These are phyloP conservation scores for Heliocidaris tuberculata DNA, from an alignment of 35 echinoderm and acorn worm genomes.

Conservation along the genomic window DNA sequence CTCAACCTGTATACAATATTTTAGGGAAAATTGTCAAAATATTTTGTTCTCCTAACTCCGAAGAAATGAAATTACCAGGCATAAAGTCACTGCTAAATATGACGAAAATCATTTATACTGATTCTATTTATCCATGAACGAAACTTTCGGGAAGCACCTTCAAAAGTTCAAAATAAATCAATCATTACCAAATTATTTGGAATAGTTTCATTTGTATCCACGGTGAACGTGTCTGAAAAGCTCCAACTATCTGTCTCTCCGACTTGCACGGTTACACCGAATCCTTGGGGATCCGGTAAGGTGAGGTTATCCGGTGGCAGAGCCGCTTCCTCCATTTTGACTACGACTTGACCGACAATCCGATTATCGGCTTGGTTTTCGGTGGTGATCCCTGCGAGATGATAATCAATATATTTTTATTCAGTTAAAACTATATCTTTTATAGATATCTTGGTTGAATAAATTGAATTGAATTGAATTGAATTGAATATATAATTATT, in stretches of 20 bases:
- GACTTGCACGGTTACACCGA: constrained; percentile 51
- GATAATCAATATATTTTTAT: neutral
- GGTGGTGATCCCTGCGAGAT: neutral
- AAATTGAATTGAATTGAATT: no score
- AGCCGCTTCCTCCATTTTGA: constrained; percentile 68
- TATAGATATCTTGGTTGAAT: no score
- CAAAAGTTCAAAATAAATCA: neutral
- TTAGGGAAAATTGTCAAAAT: no score
- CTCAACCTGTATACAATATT: neutral
- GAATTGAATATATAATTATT: no score
- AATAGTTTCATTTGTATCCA: constrained; percentile 52
- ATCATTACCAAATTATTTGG: constrained; percentile 68
- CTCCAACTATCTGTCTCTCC: constrained; percentile 59
- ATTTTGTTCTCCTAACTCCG: no score
- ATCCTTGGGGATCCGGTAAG: constrained; percentile 50
- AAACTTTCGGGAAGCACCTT: neutral
- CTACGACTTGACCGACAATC: constrained; percentile 75
- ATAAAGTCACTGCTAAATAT: no score
- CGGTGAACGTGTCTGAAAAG: constrained; percentile 41
- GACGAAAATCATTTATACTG: no score
- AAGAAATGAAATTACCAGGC: no score
- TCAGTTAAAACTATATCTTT: no score
- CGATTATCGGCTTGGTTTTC: constrained; percentile 43
- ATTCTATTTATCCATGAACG: no score
- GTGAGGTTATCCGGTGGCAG: constrained; percentile 76